These are phyloP conservation scores for Hydractinia echinata DNA, from an alignment of 30 jellyfish, hydroid and myxozoan species.

Conservation along the genomic window DNA sequence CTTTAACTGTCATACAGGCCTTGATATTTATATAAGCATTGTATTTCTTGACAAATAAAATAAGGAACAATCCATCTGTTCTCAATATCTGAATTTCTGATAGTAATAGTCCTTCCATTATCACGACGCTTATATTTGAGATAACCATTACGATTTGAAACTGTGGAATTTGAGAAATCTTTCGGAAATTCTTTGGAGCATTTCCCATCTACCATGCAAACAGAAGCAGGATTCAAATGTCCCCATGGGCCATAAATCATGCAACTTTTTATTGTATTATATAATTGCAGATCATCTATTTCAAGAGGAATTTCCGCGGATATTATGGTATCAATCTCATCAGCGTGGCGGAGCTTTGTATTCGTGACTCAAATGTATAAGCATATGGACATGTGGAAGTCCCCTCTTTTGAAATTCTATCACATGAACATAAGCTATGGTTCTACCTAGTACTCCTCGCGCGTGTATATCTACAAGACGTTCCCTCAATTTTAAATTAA, in stretches of 20 bases:
- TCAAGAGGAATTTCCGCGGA: slow-evolving; percentile 72
- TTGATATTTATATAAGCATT: slow-evolving; percentile 63
- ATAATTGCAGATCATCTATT: slow-evolving; percentile 29
- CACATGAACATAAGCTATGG: slow-evolving; percentile 36
- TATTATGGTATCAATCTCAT: slow-evolving; percentile 47
- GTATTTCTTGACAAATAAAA: slow-evolving; percentile 27
- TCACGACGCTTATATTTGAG: slow-evolving; percentile 53
- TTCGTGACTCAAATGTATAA: slow-evolving; percentile 50
- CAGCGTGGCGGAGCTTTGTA: slow-evolving; percentile 58
- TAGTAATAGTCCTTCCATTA: slow-evolving; percentile 19
- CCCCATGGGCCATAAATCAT: slow-evolving; percentile 85
- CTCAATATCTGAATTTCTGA: slow-evolving; percentile 24
- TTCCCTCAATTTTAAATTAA: slow-evolving; percentile 2
- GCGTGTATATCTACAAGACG: neutral
- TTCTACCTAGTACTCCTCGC: slow-evolving; percentile 42
- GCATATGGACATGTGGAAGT: slow-evolving; percentile 61
- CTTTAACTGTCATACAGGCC: slow-evolving; percentile 39
- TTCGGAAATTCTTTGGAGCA: slow-evolving; percentile 41
- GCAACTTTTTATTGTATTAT: slow-evolving; percentile 42
- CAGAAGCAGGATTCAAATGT: slow-evolving; percentile 33
- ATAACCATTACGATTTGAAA: slow-evolving; percentile 41
- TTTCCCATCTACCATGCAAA: slow-evolving; percentile 66
- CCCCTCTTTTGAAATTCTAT: slow-evolving; percentile 63
- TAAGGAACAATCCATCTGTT: slow-evolving; percentile 64
- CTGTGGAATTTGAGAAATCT: slow-evolving; percentile 10